These are phyloP conservation scores for Genyomyrus donnyi DNA, from an alignment of 2,113 vertebrate genomes.

Conservation along the genomic window DNA sequence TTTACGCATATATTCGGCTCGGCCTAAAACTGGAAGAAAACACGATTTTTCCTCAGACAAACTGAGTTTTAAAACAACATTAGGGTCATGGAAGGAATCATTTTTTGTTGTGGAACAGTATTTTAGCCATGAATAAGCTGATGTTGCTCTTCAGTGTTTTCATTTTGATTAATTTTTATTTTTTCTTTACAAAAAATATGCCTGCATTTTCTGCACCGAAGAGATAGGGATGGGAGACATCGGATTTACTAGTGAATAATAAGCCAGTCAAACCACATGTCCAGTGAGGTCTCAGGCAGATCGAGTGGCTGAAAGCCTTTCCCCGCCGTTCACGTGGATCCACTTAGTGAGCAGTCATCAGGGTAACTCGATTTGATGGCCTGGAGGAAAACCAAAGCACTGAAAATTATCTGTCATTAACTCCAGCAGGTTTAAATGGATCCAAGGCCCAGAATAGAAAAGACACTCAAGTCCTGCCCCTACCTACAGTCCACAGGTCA, in stretches of 20 bases:
- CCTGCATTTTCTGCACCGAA: slow-evolving; percentile 32
- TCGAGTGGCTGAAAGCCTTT: slow-evolving; percentile 56
- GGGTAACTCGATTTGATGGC: slow-evolving; percentile 54
- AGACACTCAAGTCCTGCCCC: slow-evolving; percentile 36
- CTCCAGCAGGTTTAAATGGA: slow-evolving; percentile 48
- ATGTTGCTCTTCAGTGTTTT: slow-evolving; percentile 20
- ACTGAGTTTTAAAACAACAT: not conserved
- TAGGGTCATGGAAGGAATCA: not conserved
- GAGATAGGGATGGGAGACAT: slow-evolving; percentile 44
- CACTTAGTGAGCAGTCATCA: slow-evolving; percentile 50
- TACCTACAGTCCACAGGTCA: not conserved
- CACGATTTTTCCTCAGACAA: not conserved
- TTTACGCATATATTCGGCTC: not conserved
- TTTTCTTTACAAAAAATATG: slow-evolving; percentile 19
- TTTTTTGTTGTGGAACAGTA: not conserved
- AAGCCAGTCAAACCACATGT: slow-evolving; percentile 48
- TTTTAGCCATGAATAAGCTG: not conserved
- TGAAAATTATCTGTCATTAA: slow-evolving; percentile 55
- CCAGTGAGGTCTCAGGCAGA: slow-evolving; percentile 37
- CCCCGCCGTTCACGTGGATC: slow-evolving; percentile 48
- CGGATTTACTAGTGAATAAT: slow-evolving; percentile 50
- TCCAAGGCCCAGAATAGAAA: slow-evolving; percentile 51
- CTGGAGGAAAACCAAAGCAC: slow-evolving; percentile 38
- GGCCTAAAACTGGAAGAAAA: not conserved
- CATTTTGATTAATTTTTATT: slow-evolving; percentile 34